phyloP scores from a whole-genome alignment of 2,113 vertebrate species.

The Neopipo cinnamomea region DNA sequence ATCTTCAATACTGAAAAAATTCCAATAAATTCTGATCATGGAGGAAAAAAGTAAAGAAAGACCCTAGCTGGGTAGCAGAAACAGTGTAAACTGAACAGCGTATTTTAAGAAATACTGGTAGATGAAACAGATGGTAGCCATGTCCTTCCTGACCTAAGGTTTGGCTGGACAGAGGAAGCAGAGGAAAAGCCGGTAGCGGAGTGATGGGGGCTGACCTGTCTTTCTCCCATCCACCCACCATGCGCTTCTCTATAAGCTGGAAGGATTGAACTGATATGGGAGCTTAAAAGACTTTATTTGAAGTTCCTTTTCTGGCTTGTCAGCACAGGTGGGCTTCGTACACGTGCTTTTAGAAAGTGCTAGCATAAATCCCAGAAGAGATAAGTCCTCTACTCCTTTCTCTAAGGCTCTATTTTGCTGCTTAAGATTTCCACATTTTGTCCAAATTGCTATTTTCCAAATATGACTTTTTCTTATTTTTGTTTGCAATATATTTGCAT shows the following conservation, averaged over 20 bases:
- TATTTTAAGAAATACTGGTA: background rate
- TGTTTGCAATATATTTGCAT: background rate
- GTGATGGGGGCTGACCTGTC: rapidly evolving
- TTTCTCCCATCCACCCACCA: background rate
- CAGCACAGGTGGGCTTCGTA: background rate
- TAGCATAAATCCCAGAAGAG: background rate
- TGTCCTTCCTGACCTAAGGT: background rate
- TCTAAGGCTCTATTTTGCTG: background rate
- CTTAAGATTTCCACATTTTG: background rate
- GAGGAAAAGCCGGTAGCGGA: background rate
- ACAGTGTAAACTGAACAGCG: background rate
- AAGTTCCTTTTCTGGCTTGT: background rate
- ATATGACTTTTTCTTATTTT: background rate
- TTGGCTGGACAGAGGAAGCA: background rate
- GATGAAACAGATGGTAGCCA: background rate
- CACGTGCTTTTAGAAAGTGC: background rate
- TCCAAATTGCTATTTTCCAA: background rate
- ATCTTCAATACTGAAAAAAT: background rate
- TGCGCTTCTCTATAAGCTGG: background rate
- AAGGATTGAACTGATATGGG: background rate
- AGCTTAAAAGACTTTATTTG: background rate
- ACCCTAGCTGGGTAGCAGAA: background rate
- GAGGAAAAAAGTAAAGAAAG: background rate
- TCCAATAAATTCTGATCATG: background rate
- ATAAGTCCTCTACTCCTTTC: background rate